These are phyloP conservation scores for Netelia melanura DNA, from an alignment of 2,888 invertebrate species.

Conservation along the genomic window DNA sequence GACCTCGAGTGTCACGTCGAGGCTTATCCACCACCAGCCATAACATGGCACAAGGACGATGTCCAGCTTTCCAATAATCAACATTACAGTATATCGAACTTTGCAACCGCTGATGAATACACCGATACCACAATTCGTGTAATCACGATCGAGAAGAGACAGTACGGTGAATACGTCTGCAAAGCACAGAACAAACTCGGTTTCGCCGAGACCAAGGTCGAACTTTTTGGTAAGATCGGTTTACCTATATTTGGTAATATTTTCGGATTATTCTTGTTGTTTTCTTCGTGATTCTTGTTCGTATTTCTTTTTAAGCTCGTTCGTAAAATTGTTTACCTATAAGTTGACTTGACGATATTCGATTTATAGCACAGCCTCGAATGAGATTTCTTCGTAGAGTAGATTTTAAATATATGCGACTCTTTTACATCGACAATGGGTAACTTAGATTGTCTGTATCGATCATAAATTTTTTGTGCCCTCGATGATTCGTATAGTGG, in stretches of 20 bases:
- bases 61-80: constrained; percentile 94
- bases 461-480: not conserved
- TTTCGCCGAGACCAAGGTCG: constrained; percentile 91
- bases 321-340: constrained; percentile 31
- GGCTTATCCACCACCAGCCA: constrained; percentile 97
- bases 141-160: constrained; percentile 95
- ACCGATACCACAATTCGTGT: constrained; percentile 95
- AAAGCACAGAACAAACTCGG: constrained; percentile 96
- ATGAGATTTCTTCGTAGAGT: not conserved
- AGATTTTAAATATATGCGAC: not conserved
- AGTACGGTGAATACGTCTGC: constrained; percentile 94
- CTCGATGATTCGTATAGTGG: too few relatives aligned
- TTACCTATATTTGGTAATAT: too few relatives aligned
- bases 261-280: too few relatives aligned
- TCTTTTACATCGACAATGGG: not conserved
- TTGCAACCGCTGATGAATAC: constrained; percentile 96
- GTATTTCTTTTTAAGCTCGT: constrained; percentile 17
- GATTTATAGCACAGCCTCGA: not conserved
- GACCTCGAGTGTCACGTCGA: constrained; percentile 97
- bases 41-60: constrained; percentile 95
- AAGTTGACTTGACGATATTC: not conserved
- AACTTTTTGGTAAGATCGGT: constrained; percentile 90
- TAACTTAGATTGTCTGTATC: not conserved
- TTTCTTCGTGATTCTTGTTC: not conserved
- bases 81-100: constrained; percentile 96